Percentiles rank a stretch among this genome's conserved stretches.
Evolutionary conservation across 1,140 invertebrate genomes (phyloP).

Genomic region (Neelides sp.): DNA sequence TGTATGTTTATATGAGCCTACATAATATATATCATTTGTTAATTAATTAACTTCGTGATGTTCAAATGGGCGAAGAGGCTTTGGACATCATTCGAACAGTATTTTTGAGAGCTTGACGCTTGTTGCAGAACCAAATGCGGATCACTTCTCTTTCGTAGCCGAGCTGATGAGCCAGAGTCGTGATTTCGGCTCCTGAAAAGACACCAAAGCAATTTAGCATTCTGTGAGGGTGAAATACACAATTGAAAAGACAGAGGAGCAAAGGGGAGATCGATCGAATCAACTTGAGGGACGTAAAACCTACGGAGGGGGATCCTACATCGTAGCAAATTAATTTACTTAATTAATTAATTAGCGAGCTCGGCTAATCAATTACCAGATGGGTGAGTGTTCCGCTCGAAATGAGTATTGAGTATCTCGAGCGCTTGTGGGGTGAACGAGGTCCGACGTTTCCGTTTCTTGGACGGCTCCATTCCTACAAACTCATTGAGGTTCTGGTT

Average conservation of each 20-base stretch:
- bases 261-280: too few species aligned
- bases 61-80: constrained; percentile 36
- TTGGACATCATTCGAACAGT: constrained; percentile 83
- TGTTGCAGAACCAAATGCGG: constrained; percentile 98
- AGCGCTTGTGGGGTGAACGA: constrained; percentile 93
- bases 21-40: background rate
- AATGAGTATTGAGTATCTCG: constrained; percentile 86
- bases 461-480: constrained; percentile 87
- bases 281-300: background rate
- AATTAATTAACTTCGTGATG: background rate
- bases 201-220: background rate
- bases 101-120: constrained; percentile 91
- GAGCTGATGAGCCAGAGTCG: constrained; percentile 80
- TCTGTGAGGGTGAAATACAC: background rate
- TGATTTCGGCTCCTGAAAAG: constrained; percentile 83
- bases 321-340: constrained; percentile 24
- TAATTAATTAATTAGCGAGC: constrained; percentile 18
- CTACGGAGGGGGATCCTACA: too few species aligned
- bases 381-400: constrained; percentile 93
- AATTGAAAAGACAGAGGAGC: background rate
- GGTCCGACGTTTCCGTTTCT: constrained; percentile 88
- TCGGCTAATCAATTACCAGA: constrained; percentile 57
- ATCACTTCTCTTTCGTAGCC: constrained; percentile 96
- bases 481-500: constrained; percentile 88
- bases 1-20: background rate